Conservation (phyloP, 2,113 vertebrate species). For the Thunnus thynnus region DNA sequence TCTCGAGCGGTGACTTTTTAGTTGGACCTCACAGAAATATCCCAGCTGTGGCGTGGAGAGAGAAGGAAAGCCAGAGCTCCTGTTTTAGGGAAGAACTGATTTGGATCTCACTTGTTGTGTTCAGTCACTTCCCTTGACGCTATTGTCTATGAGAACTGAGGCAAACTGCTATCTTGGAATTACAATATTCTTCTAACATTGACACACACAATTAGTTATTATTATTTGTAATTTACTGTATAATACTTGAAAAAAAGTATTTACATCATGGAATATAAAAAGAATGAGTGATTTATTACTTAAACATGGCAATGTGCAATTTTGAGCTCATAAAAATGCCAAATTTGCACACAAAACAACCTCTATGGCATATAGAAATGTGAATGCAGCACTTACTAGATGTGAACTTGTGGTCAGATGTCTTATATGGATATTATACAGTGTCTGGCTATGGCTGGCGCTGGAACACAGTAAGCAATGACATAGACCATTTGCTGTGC, state of each 20-base stretch:
- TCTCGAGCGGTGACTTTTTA: slow-evolving; percentile 51
- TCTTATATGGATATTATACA: neutral
- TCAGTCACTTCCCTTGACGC: neutral
- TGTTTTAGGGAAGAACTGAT: slow-evolving; percentile 37
- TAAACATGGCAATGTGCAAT: neutral
- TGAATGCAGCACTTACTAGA: neutral
- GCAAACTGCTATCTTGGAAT: neutral
- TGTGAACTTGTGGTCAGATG: neutral
- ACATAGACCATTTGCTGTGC: slow-evolving; percentile 73
- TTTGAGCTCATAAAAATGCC: neutral
- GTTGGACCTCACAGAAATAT: slow-evolving; percentile 63
- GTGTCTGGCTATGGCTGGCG: slow-evolving; percentile 19
- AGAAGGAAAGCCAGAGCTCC: slow-evolving; percentile 51
- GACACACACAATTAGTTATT: too few species aligned
- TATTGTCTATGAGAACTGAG: neutral
- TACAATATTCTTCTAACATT: too few species aligned
- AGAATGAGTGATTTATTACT: neutral
- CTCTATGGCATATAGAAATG: neutral
- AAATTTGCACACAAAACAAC: neutral
- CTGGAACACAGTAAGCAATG: slow-evolving; percentile 57
- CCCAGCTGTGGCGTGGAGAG: slow-evolving; percentile 49
- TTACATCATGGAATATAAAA: neutral
- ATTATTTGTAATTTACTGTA: too few species aligned
- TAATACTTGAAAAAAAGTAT: too few species aligned
- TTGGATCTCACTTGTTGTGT: slow-evolving; percentile 10